phyloP scores from a whole-genome alignment of 1,140 invertebrate species.

The Pseudomyrmex concolor region DNA sequence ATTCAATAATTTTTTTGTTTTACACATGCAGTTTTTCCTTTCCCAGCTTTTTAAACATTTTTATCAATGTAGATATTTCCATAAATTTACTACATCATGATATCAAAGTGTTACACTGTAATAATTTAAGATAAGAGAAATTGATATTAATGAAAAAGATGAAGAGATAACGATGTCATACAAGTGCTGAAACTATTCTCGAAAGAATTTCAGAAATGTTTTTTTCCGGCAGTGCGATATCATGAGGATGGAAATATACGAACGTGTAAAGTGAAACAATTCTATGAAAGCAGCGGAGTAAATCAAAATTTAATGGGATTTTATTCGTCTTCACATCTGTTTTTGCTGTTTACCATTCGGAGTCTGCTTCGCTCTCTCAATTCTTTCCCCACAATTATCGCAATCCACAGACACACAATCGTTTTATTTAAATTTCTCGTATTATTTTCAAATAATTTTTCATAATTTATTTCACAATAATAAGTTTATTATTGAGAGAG shows the following conservation, averaged over 20 bases:
- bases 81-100: neutral
- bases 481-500: too few relatives aligned
- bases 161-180: neutral
- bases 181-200: neutral
- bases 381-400: neutral
- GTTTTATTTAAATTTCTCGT: conserved; percentile 28
- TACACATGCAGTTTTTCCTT: too few relatives aligned
- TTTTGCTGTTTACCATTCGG: conserved; percentile 48
- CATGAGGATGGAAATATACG: conserved; percentile 15
- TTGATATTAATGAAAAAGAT: neutral
- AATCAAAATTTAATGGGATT: conserved; percentile 46
- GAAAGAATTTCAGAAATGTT: neutral
- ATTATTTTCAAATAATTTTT: neutral
- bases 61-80: neutral
- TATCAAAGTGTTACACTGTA: too few relatives aligned
- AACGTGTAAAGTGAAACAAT: conserved; percentile 1
- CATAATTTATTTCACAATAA: neutral
- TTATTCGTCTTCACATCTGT: conserved; percentile 45
- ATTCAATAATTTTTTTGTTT: too few relatives aligned
- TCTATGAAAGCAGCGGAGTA: conserved; percentile 20
- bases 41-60: neutral
- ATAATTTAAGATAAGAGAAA: neutral
- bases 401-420: neutral
- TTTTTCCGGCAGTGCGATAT: neutral
- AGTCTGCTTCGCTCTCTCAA: conserved; percentile 1